These are phyloP conservation scores for Myotis daubentonii DNA, from an alignment of 2,797 vertebrate species.

Conservation along the genomic window DNA sequence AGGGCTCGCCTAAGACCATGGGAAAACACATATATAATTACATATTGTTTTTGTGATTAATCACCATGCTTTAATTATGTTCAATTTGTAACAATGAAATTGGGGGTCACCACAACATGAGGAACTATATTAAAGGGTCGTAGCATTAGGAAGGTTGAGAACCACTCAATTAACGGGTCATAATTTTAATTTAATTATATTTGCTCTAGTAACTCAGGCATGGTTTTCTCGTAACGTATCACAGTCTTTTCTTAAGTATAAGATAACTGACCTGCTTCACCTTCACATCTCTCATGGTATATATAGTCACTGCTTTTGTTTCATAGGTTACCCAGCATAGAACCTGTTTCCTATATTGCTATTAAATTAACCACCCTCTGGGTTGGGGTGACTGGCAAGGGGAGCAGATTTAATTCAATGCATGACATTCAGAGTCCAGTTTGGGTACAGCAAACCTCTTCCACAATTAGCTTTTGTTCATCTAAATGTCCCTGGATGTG, in stretches of 20 bases:
- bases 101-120: no score
- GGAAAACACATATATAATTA: no score
- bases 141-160: no score
- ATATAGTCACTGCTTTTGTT: not conserved
- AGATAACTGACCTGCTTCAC: not conserved
- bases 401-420: constrained; percentile 39
- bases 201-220: not conserved
- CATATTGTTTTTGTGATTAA: no score
- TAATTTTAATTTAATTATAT: not conserved
- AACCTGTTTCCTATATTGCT: not conserved
- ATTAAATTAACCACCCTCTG: not conserved
- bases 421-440: not conserved
- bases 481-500: not conserved
- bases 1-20: no score
- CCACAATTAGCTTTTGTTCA: constrained; percentile 31
- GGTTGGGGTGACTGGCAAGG: not conserved
- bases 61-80: no score
- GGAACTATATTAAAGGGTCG: no score
- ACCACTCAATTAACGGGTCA: no score
- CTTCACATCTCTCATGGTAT: not conserved
- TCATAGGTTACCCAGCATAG: not conserved
- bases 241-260: not conserved
- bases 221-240: not conserved
- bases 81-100: no score
- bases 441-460: constrained; percentile 6